Evolutionary conservation across 2,888 invertebrate genomes (phyloP), one percentile per base, ranked within the genome.

Genomic region (Megaustenia siamemsis): DNA sequence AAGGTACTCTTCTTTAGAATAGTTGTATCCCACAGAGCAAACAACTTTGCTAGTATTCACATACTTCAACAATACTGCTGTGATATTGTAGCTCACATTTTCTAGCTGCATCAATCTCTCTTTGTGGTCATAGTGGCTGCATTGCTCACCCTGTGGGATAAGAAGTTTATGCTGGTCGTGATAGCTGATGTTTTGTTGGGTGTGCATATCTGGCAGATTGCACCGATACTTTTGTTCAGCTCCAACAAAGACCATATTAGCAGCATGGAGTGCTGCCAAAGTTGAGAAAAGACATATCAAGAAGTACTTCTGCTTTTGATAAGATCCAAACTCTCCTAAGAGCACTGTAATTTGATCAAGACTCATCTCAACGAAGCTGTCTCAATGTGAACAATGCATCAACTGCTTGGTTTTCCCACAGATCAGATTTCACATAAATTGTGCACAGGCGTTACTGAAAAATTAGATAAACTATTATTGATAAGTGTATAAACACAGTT

Each of bases 181-280:
- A 24, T 76, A 69, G 49, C 63, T 75, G 38, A 87, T 3, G 24
- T 83, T 80, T 24, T 73, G 53, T 21, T 56, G n/a, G 10, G 75
- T 15, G 8, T 49, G 35, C 1, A 10, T 0, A 43, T 76, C 82
- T 53, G 78, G 83, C 28, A 86, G 28, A 15, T 81, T 73, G 73
- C 98, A 98, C 97, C 97, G 97, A 94, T 97, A 96, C 69, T 96
- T 96, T 0, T 98, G 98, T 56, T 96, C 96, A 90, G 97, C 96
- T 6, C 97, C 96, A 97, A 98, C 97, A 94, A 98, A 98, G 60
- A 98, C 95, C 94, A 98, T 98, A 94, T 97, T 98, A 94, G 98
- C 97, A 6, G 97, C 97, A 94, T 97, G 97, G 94, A 97, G 98
- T 49, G 97, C 97, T 91, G 97, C 97, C 0, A 98, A 97, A 90